Evolutionary conservation across 2,888 invertebrate species (phyloP).

Genomic region (Pterobdella sp.): DNA sequence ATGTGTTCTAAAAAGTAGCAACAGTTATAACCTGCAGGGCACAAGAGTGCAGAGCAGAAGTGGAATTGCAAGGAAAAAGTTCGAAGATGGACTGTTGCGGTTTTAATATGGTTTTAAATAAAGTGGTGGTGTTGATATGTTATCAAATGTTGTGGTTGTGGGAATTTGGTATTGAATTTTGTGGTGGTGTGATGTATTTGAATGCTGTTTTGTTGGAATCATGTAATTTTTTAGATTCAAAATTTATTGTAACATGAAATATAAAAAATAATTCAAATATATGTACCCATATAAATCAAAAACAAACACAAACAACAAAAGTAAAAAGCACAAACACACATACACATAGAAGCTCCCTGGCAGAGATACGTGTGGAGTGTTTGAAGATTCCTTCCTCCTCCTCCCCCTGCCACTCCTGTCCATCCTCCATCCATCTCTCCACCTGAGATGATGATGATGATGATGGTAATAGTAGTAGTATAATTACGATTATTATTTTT

Average conservation of each 20-base stretch:
- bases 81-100: neutral
- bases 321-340: conserved; percentile 35
- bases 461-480: neutral
- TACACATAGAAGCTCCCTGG: conserved; percentile 60
- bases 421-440: conserved; percentile 10
- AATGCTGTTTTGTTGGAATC: too few relatives aligned
- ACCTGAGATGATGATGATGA: neutral
- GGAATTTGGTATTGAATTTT: too few relatives aligned
- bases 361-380: conserved; percentile 62
- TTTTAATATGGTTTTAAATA: too few relatives aligned
- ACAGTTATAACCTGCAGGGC: neutral
- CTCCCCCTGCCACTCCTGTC: conserved; percentile 51
- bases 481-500: conserved; percentile 1
- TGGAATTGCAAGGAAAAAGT: neutral
- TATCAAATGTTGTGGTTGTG: too few relatives aligned
- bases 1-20: too few relatives aligned
- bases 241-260: too few relatives aligned
- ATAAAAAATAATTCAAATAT: too few relatives aligned
- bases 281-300: neutral
- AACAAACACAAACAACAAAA: neutral
- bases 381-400: conserved; percentile 61
- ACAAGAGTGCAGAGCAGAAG: neutral
- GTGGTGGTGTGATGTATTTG: too few relatives aligned
- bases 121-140: too few relatives aligned
- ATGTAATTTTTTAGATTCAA: too few relatives aligned